Percentiles rank a stretch among this genome's conserved stretches.
phyloP scores from a whole-genome alignment of 2,797 vertebrate species.

The Sebastes oblongus region DNA sequence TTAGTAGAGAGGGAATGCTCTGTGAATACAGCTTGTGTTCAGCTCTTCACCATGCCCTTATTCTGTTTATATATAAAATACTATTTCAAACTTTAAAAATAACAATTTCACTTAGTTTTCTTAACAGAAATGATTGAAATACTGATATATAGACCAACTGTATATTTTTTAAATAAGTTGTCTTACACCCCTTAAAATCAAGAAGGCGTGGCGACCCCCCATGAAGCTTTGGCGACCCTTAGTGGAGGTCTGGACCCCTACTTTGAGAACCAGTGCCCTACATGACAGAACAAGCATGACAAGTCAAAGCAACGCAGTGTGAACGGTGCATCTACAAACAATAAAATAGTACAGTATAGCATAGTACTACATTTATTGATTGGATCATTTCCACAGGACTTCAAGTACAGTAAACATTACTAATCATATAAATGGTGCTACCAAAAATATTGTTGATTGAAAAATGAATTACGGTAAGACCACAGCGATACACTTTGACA shows the following conservation, averaged over 20 bases:
- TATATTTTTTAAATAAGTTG: no score
- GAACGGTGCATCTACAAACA: neutral
- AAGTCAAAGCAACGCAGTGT: neutral
- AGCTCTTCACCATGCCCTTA: neutral
- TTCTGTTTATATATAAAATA: neutral
- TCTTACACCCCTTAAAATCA: no score
- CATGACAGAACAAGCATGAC: neutral
- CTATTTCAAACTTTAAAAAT: neutral
- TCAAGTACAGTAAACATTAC: conserved; percentile 27
- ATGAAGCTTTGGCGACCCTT: no score
- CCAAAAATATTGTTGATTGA: conserved; percentile 56
- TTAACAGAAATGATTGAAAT: no score
- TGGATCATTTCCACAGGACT: conserved; percentile 53
- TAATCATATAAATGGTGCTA: conserved; percentile 42
- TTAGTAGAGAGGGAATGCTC: no score
- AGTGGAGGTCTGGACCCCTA: no score
- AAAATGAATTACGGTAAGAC: conserved; percentile 41
- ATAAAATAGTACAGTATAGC: neutral
- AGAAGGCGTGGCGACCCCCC: no score
- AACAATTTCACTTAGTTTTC: no score
- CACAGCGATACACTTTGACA: conserved; percentile 38
- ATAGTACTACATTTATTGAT: conserved; percentile 68
- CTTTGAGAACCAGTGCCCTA: neutral
- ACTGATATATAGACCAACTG: no score
- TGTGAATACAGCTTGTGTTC: neutral